Evolutionary conservation across 1,140 invertebrate genomes (phyloP).

Genomic region (Drosophila biarmipes): DNA sequence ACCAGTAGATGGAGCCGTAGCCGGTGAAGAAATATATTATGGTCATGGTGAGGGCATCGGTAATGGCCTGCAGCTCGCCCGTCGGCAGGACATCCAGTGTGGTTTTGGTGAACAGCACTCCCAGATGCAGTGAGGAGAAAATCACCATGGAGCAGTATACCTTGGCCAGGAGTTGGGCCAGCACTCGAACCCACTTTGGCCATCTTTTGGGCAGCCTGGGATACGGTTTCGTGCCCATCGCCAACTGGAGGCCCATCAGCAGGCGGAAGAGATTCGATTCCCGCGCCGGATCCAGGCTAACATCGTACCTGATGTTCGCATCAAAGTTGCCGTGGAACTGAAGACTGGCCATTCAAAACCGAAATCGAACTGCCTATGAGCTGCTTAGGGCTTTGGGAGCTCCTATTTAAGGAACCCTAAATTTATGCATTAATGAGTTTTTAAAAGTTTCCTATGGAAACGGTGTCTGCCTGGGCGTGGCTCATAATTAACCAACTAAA

Average conservation of each 20-base stretch:
- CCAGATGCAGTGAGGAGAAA: constrained; percentile 51
- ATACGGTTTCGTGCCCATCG: constrained; percentile 41
- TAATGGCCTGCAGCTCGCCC: constrained; percentile 71
- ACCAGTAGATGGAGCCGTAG: constrained; percentile 69
- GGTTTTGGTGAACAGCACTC: constrained; percentile 63
- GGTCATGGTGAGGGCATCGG: constrained; percentile 74
- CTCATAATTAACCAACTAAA: constrained; percentile 41
- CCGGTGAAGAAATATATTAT: constrained; percentile 73
- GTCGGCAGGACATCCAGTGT: constrained; percentile 61
- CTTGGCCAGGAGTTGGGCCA: background rate
- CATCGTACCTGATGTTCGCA: constrained; percentile 43
- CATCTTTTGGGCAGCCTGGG: constrained; percentile 24
- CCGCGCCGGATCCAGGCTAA: constrained; percentile 33
- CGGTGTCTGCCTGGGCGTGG: constrained; percentile 38
- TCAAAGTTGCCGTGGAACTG: constrained; percentile 63
- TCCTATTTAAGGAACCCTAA: constrained; percentile 58
- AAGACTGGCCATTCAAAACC: constrained; percentile 57
- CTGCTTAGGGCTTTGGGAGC: background rate
- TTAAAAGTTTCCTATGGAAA: constrained; percentile 64
- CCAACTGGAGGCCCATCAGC: constrained; percentile 28
- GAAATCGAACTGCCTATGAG: constrained; percentile 39
- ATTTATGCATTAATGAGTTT: constrained; percentile 81
- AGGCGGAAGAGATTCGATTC: constrained; percentile 46
- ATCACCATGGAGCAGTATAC: constrained; percentile 46
- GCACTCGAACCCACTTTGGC: constrained; percentile 31